These are phyloP conservation scores for Gorsachius magnificus DNA, from an alignment of 2,797 vertebrate species.

Conservation along the genomic window DNA sequence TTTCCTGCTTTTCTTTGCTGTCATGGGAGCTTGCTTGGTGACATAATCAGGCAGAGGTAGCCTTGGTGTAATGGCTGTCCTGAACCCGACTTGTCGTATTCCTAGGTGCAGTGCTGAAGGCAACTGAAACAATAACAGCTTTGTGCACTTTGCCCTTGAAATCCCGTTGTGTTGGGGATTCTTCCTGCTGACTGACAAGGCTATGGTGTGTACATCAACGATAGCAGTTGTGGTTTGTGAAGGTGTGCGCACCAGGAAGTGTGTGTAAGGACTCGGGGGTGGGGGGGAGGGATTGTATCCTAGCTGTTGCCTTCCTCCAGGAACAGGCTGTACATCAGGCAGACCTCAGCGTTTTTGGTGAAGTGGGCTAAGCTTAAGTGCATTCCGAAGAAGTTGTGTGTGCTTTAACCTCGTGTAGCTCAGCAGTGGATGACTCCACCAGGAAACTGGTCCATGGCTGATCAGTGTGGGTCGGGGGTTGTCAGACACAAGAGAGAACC, in stretches of 20 bases:
- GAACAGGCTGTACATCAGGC: neutral
- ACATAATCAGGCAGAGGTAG: neutral
- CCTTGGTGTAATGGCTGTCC: neutral
- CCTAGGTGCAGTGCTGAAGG: neutral
- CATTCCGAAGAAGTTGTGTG: neutral
- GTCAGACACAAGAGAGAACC: neutral
- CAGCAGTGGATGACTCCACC: neutral
- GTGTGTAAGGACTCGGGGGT: too few relatives aligned
- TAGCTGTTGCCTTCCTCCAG: neutral
- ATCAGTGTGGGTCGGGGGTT: rapidly evolving
- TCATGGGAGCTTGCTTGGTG: rapidly evolving
- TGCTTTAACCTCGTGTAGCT: neutral
- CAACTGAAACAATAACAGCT: neutral
- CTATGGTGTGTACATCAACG: rapidly evolving
- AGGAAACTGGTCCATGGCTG: neutral
- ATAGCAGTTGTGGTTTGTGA: rapidly evolving
- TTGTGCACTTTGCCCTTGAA: neutral
- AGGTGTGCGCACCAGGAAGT: neutral
- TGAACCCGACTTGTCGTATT: neutral
- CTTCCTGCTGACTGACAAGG: neutral
- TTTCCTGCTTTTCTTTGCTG: neutral
- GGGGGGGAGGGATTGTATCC: neutral
- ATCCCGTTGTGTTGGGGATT: neutral
- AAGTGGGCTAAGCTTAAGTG: neutral
- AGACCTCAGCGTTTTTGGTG: neutral